Conservation (phyloP, 2,797 vertebrate genomes). For the Spizella passerina region DNA sequence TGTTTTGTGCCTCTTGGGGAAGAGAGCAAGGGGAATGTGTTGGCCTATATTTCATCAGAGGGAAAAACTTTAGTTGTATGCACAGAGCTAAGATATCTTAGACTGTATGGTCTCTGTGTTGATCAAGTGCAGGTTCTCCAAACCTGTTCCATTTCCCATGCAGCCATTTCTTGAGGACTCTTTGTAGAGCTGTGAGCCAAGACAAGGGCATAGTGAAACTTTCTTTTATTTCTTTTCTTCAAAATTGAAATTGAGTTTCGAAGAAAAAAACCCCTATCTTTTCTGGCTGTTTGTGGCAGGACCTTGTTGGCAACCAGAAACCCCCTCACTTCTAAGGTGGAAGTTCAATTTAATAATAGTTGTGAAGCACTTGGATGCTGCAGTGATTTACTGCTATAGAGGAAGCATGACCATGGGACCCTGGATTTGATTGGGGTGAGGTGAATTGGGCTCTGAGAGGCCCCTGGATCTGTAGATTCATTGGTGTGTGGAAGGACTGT, state of each 20-base stretch:
- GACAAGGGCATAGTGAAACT: not conserved
- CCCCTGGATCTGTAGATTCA: not conserved
- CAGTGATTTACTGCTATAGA: not conserved
- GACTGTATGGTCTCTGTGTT: not conserved
- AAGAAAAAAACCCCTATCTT: not conserved
- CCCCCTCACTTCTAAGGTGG: not conserved
- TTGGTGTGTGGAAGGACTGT: not conserved
- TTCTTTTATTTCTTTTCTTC: not conserved
- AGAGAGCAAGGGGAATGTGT: not conserved
- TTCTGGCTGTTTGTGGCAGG: not conserved
- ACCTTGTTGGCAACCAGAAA: not conserved
- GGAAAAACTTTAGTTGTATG: not conserved
- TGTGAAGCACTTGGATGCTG: not conserved
- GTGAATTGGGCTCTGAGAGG: not conserved
- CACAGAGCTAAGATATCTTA: not conserved
- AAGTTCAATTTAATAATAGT: not conserved
- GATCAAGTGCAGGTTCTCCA: not conserved
- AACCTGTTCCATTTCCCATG: not conserved
- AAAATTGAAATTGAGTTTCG: not conserved
- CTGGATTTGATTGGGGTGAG: not conserved
- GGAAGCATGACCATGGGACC: accelerated
- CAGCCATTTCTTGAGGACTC: not conserved
- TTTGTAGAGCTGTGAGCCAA: not conserved
- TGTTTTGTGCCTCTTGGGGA: slow-evolving; percentile 39
- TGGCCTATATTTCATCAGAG: slow-evolving; percentile 55